Percentiles rank a stretch among this genome's conserved stretches.
phyloP scores from a whole-genome alignment of 2,113 vertebrate species.

The Aspidoscelis tigris region DNA sequence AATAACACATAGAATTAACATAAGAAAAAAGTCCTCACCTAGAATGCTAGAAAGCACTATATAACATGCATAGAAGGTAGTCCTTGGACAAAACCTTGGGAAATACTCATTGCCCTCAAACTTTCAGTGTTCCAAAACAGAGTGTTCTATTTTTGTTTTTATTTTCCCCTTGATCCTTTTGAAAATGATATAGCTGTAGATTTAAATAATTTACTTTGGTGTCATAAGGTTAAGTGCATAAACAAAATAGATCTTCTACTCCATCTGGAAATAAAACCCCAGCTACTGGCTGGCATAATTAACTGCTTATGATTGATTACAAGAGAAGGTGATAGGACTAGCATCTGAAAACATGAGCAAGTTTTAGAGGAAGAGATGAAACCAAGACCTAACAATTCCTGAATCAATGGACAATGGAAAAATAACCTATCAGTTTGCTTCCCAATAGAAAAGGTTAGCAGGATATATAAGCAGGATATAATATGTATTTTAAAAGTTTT shows the following conservation, averaged over 20 bases:
- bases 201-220: slow-evolving; percentile 18
- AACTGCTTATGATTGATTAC: slow-evolving; percentile 3
- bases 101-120: not conserved
- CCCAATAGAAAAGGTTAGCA: not conserved
- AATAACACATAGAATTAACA: not conserved
- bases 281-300: slow-evolving; percentile 8
- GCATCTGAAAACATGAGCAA: slow-evolving; percentile 6
- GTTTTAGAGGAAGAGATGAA: not conserved
- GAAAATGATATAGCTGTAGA: not conserved
- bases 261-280: slow-evolving; percentile 17
- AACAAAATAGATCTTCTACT: slow-evolving; percentile 16
- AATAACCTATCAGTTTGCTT: not conserved
- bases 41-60: not conserved
- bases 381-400: not conserved
- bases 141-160: not conserved
- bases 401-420: not conserved
- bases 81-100: not conserved
- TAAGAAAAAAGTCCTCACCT: not conserved
- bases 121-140: not conserved
- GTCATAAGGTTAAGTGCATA: slow-evolving; percentile 19
- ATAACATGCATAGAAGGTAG: not conserved
- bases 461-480: not conserved
- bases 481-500: not conserved
- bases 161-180: not conserved
- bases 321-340: not conserved